These are phyloP conservation scores for Ranitomeya imitator DNA, from an alignment of 2,113 vertebrate species.

Conservation along the genomic window DNA sequence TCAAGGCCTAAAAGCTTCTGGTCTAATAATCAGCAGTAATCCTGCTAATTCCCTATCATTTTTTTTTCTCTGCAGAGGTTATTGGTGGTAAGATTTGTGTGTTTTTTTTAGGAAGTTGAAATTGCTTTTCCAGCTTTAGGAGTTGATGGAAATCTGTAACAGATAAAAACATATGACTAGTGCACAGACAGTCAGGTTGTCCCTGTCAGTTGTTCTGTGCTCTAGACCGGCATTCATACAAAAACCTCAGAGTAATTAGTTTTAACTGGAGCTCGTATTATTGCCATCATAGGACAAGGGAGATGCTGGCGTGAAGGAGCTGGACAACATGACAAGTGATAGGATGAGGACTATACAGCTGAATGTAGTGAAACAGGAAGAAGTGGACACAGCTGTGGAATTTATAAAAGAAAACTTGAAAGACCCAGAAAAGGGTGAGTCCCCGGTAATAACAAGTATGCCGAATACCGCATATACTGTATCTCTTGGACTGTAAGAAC, in stretches of 20 bases:
- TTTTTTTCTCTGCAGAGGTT: too few species aligned
- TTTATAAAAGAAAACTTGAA: slow-evolving; percentile 62
- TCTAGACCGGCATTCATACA: not conserved
- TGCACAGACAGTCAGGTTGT: not conserved
- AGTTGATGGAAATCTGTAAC: too few species aligned
- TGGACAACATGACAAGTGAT: slow-evolving; percentile 75
- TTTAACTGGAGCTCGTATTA: not conserved
- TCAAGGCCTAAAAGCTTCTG: too few species aligned
- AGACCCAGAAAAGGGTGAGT: slow-evolving; percentile 72
- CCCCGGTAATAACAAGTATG: not conserved
- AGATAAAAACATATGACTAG: not conserved
- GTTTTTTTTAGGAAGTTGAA: too few species aligned
- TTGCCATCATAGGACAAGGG: slow-evolving; percentile 70
- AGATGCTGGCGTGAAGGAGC: slow-evolving; percentile 70
- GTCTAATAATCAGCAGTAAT: too few species aligned
- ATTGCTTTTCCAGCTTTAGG: too few species aligned
- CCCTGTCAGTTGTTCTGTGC: too few species aligned
- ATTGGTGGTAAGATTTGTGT: too few species aligned
- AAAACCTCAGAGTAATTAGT: not conserved
- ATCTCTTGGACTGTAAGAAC: too few species aligned
- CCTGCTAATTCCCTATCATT: too few species aligned
- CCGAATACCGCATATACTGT: not conserved
- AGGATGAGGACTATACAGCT: slow-evolving; percentile 76
- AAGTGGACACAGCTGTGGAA: slow-evolving; percentile 70
- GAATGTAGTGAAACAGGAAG: slow-evolving; percentile 73